phyloP scores from a whole-genome alignment of 2,113 vertebrate species.

The Xiphorhynchus elegans region DNA sequence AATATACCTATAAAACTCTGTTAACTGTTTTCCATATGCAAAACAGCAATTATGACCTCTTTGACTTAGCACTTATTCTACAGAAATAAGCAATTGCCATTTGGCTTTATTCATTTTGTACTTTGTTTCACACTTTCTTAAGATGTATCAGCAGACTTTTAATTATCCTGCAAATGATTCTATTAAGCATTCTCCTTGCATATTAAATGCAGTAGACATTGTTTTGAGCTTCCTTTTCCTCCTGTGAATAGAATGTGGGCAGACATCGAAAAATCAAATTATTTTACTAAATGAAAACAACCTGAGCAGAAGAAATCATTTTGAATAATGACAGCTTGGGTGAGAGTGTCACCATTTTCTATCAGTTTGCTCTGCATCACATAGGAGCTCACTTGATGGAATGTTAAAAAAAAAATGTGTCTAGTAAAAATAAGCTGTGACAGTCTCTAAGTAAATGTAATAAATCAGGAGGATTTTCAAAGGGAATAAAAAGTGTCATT shows the following conservation, averaged over 20 bases:
- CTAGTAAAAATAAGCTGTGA: conserved; percentile 75
- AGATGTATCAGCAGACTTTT: conserved; percentile 71
- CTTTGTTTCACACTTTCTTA: conserved; percentile 70
- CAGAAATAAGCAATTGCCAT: conserved; percentile 68
- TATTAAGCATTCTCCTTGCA: conserved; percentile 73
- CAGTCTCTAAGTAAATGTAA: conserved; percentile 78
- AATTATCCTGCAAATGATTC: conserved; percentile 75
- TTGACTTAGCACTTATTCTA: conserved; percentile 71
- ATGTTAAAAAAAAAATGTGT: conserved; percentile 58
- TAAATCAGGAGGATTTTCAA: conserved; percentile 77
- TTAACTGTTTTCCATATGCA: conserved; percentile 67
- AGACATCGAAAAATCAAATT: conserved; percentile 76
- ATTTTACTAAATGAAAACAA: conserved; percentile 74
- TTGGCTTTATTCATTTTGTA: conserved; percentile 65
- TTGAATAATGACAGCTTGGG: conserved; percentile 67
- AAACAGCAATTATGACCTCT: conserved; percentile 71
- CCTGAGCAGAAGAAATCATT: conserved; percentile 75
- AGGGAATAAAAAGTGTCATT: conserved; percentile 76
- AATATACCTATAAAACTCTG: conserved; percentile 41
- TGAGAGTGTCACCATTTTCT: conserved; percentile 72
- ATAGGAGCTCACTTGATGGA: conserved; percentile 67
- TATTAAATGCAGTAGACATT: conserved; percentile 75
- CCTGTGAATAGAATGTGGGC: conserved; percentile 67
- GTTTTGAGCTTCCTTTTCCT: conserved; percentile 66
- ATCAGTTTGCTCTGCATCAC: conserved; percentile 66